These are phyloP conservation scores for Rhizomys pruinosus DNA, from an alignment of 2,113 vertebrate genomes.

Conservation along the genomic window DNA sequence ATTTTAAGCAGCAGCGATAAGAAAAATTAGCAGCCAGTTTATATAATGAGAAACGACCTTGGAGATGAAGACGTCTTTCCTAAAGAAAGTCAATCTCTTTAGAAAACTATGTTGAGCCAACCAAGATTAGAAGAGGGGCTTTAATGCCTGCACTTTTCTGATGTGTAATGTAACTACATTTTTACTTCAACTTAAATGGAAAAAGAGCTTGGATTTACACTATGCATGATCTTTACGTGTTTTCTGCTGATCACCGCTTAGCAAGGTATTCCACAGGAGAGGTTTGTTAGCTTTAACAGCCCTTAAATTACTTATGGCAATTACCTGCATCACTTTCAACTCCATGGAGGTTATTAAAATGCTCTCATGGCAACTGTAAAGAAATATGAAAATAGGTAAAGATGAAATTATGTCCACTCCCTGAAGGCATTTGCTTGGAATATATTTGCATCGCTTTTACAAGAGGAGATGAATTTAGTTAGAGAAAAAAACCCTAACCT, in stretches of 20 bases:
- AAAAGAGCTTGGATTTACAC: slow-evolving; percentile 80
- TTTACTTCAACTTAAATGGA: slow-evolving; percentile 77
- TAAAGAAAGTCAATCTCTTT: slow-evolving; percentile 58
- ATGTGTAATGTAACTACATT: slow-evolving; percentile 81
- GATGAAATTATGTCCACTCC: slow-evolving; percentile 77
- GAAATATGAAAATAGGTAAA: slow-evolving; percentile 85
- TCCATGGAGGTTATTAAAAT: slow-evolving; percentile 86
- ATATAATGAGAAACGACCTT: slow-evolving; percentile 40
- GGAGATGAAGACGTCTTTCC: slow-evolving; percentile 42
- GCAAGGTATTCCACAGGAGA: slow-evolving; percentile 83
- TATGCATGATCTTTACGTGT: slow-evolving; percentile 73
- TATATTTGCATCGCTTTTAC: slow-evolving; percentile 75
- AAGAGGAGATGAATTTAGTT: slow-evolving; percentile 64
- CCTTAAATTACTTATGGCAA: slow-evolving; percentile 86
- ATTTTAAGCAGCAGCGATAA: not conserved
- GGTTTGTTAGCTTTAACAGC: slow-evolving; percentile 87
- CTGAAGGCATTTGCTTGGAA: slow-evolving; percentile 75
- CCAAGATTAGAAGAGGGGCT: slow-evolving; percentile 44
- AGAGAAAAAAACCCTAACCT: not conserved
- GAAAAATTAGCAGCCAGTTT: slow-evolving; percentile 7
- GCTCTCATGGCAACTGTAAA: slow-evolving; percentile 82
- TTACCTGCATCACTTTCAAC: slow-evolving; percentile 85
- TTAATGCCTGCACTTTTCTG: slow-evolving; percentile 70
- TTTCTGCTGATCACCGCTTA: slow-evolving; percentile 84
- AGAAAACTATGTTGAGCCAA: not conserved